Base-by-base conservation (phyloP, 2,113 vertebrate species). In the Columba janthina region DNA sequence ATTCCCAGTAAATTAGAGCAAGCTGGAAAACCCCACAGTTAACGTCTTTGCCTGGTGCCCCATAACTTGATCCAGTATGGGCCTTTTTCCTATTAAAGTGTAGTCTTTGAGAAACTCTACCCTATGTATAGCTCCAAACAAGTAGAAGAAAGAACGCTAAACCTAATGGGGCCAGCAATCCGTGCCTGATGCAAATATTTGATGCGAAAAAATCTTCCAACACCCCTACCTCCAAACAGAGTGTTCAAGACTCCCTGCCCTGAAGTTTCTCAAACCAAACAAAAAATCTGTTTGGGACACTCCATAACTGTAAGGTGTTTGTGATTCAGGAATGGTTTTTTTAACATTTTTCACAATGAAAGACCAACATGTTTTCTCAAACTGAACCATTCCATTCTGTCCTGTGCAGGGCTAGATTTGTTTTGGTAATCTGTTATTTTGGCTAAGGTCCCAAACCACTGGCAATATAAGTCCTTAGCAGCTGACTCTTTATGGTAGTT, bases 401-500 rank as follows among this genome's bases (percentile, higher is more conserved):
- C 44, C 71, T 28, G 61, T 81, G 85, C 51, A 77, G 71, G 22
- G 53, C 24, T 85, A 67, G 60, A 71, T 91, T 83, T 71, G 38
- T 77, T 95, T 96, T 84, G 72, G 72, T 94, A 86, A 90, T 80
- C 53, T 75, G 61, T 83, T 69, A 93, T 74, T 86, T 95, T 96
- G 92, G 90, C 92, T 75, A 71, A 50, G 22, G 17, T 94, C 85
- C 90, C 75, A 93, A 90, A 93, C 79, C 90, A 40, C 79, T 93
- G 92, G 92, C 83, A 96, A 57, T 64, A 48, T 65, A 88, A 94
- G 88, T 71, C 71, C 78, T 95, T 44, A 93, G 85, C 88, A 96
- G 79, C 60, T 95, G 93, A 95, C 79, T 93, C 79, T 88, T 91
- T 92, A 86, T 92, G 85, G 90, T 77, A 96, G 64, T 75, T 96